phyloP scores from a whole-genome alignment of 2,888 invertebrate genomes.

The Chrysolina americana region DNA sequence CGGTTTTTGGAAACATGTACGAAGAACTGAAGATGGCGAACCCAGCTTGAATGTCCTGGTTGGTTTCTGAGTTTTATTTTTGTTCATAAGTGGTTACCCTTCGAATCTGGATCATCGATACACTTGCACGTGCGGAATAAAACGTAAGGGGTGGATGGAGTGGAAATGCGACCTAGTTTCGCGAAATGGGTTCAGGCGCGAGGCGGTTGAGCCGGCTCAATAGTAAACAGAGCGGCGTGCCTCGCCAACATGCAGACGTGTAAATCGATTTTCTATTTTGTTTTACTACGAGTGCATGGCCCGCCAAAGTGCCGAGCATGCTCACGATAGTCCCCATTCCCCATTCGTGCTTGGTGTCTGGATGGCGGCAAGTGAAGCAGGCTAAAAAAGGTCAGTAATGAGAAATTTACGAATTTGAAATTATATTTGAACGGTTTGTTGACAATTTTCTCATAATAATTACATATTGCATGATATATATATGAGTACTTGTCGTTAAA shows the following conservation, averaged over 20 bases:
- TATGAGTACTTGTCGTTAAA: too few relatives aligned
- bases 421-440: neutral
- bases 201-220: neutral
- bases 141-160: neutral
- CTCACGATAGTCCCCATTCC: neutral
- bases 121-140: neutral
- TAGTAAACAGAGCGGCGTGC: constrained; percentile 18
- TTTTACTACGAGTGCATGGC: neutral
- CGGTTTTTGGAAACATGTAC: too few relatives aligned
- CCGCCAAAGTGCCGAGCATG: constrained; percentile 3
- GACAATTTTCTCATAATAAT: neutral
- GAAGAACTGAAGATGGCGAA: too few relatives aligned
- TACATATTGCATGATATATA: too few relatives aligned
- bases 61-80: too few relatives aligned
- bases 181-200: neutral
- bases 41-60: too few relatives aligned
- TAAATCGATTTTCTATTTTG: neutral
- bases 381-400: neutral
- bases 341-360: neutral
- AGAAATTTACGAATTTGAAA: neutral
- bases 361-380: constrained; percentile 1
- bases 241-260: neutral
- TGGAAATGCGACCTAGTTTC: neutral
- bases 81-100: too few relatives aligned
- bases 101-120: neutral